phyloP scores from a whole-genome alignment of 2,113 vertebrate genomes.

The Raja brachyura region DNA sequence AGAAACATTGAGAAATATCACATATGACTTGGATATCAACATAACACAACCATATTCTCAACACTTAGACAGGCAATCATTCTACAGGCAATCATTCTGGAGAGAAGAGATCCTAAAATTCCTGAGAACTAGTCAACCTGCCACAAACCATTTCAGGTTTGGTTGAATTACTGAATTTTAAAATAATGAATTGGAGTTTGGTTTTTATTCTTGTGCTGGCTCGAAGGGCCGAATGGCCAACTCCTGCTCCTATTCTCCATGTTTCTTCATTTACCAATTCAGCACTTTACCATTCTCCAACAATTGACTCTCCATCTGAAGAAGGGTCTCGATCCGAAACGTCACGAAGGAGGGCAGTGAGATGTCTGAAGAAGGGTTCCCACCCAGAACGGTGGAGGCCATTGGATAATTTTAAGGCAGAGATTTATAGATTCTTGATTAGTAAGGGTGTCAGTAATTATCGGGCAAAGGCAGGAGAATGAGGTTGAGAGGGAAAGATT shows the following conservation, averaged over 20 bases:
- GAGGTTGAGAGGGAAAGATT: no score
- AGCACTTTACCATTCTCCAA: not conserved
- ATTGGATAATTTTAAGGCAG: no score
- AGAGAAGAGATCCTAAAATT: not conserved
- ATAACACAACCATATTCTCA: not conserved
- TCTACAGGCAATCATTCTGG: not conserved
- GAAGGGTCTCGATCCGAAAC: no score
- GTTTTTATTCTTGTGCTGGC: not conserved
- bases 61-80: not conserved
- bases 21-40: not conserved
- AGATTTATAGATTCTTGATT: no score
- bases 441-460: no score
- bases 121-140: not conserved
- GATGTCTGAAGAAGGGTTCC: no score
- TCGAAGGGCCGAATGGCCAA: no score
- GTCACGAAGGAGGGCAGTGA: no score
- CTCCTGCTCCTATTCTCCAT: no score
- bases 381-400: no score
- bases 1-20: slow-evolving; percentile 36
- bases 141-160: not conserved
- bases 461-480: no score
- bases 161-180: not conserved
- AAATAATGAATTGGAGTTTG: not conserved
- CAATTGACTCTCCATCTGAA: not conserved
- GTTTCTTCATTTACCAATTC: not conserved